A percentile compares a stretch with the other conserved stretches of the same genome.
phyloP scores from a whole-genome alignment of 2,888 invertebrate genomes.

The Phortica magna region DNA sequence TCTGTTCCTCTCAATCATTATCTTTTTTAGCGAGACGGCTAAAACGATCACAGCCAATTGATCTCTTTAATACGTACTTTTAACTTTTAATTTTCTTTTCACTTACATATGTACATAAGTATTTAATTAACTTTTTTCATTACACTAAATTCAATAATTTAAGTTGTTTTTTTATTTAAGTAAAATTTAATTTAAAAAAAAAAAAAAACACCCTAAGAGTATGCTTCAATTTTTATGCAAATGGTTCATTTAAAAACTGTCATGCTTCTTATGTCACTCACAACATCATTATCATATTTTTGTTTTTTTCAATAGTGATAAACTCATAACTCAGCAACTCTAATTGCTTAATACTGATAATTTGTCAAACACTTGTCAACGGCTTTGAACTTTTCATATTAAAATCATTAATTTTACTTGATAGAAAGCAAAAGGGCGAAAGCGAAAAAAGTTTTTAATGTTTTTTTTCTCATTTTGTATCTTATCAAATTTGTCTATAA shows the following conservation, averaged over 20 bases:
- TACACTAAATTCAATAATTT: no score
- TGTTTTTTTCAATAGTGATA: neutral
- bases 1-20: no score
- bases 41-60: no score
- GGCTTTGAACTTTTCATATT: constrained; percentile 30
- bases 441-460: neutral
- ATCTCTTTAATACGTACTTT: no score
- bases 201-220: no score
- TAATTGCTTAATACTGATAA: constrained; percentile 26
- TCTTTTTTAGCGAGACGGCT: no score
- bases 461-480: neutral
- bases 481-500: constrained; percentile 10
- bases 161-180: no score
- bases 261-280: neutral
- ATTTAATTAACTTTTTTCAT: no score
- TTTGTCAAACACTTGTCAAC: constrained; percentile 30
- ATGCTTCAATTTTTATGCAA: neutral
- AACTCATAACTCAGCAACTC: constrained; percentile 24
- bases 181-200: no score
- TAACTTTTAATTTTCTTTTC: no score
- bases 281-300: neutral
- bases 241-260: neutral
- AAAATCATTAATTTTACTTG: constrained; percentile 24
- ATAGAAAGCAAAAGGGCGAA: neutral
- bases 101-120: no score